Evolutionary conservation across 2,888 invertebrate genomes (phyloP), one percentile per base, ranked within the genome.

Genomic region (Metacarcinus magister): DNA sequence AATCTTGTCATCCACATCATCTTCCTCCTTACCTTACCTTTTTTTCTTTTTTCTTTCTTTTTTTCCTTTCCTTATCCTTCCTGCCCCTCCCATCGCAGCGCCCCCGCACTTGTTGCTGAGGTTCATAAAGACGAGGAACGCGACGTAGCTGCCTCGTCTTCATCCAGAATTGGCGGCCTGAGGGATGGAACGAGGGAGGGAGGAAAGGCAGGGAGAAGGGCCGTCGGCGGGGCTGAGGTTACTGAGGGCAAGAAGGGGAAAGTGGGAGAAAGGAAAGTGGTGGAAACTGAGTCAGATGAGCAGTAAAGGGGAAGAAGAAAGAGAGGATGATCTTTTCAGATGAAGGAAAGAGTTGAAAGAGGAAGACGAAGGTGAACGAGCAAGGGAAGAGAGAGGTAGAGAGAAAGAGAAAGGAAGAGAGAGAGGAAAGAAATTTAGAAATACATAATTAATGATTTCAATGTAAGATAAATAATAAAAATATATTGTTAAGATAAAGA

Each of bases 261-360:
- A 23, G 89, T 23, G 48, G 89, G 54, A 43, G 32, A 7, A 48
- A 43, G 39, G 89, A 19, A 32, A 89, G 60, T 46, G 32, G 23
- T 32, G 67, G 94, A 32, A 32, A 67, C 43, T 39, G 95, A 92
- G 91, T 75, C 67, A 48, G 54, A 92, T 67, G 89, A 92, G 92
- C 28, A 89, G 39, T 32, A 89, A 48, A 54, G 10, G 54, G 94
- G 0, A 28, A 32, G 82, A 89, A 94, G 32, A 43, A 60, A 39
- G 48, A 23, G 89, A 89, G 90, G 94, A 94, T 23, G 10, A 39
- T 10, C 75, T 13, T 28, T 13, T 43, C 44, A n/a, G 32, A 28
- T 46, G 44, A 10, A 3, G 32, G 92, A 48, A 48, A n/a, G 19
- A 44, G 28, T 13, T n/a, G 67, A 2, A 16, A 48, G 48, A 46